Evolutionary conservation across 1,140 invertebrate genomes (phyloP), one percentile per base, ranked within the genome.

Genomic region (Berghia stephanieae): DNA sequence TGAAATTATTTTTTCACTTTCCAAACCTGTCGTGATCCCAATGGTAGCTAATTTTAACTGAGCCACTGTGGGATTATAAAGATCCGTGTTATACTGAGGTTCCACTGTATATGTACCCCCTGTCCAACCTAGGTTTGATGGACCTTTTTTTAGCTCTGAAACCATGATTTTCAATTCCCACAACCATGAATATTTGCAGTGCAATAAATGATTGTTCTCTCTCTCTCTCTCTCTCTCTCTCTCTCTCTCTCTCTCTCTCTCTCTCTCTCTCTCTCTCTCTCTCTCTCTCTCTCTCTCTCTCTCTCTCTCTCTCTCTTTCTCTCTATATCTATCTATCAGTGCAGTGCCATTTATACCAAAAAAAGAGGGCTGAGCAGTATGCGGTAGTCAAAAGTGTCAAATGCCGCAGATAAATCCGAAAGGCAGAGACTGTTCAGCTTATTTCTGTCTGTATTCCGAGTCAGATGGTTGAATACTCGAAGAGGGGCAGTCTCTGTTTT

Each of bases 401-500:
- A n/a, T n/a, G n/a, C n/a, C n/a, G n/a, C n/a, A n/a, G n/a, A n/a
- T n/a, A n/a, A n/a, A n/a, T n/a, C n/a, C n/a, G n/a, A n/a, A n/a
- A n/a, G n/a, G n/a, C n/a, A n/a, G n/a, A n/a, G n/a, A n/a, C n/a
- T 13, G 8, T 18, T n/a, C 60, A 67, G 42, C n/a, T 24, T 83
- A 93, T 93, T 93, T 43, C 94, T 89, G 1, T 94, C 95, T 84
- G 96, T 94, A 69, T 94, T 93, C 57, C 91, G 69, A 52, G 93
- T n/a, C n/a, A n/a, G n/a, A n/a, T n/a, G n/a, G n/a, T n/a, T n/a
- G n/a, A 94, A 46, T 93, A 93, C 83, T 93, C 90, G 42, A 89
- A 89, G 92, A 94, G 88, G 87, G 93, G 4, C 98, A 90, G 85
- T 95, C 93, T 79, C 93, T 92, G 0, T 96, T 96, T 73, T 96